These are phyloP conservation scores for Hyaena hyaena DNA, from an alignment of 2,113 vertebrate species.

Conservation along the genomic window DNA sequence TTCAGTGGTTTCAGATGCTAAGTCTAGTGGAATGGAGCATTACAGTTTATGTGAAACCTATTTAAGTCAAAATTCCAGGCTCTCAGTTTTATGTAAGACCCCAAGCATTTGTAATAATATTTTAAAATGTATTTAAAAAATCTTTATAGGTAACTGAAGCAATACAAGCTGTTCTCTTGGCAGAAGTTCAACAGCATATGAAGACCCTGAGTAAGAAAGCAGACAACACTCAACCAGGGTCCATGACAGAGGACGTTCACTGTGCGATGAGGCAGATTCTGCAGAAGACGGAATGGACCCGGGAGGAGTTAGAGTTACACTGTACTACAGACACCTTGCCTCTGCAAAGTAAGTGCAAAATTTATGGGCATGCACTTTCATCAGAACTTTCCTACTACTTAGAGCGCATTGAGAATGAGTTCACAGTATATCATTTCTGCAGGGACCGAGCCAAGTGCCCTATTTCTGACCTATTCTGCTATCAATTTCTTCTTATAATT, in stretches of 20 bases:
- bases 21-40: neutral
- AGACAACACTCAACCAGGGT: conserved; percentile 36
- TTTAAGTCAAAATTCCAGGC: neutral
- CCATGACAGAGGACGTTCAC: conserved; percentile 43
- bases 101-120: neutral
- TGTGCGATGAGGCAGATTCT: neutral
- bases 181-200: conserved; percentile 84
- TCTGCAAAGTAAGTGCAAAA: conserved; percentile 63
- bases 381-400: conserved; percentile 16
- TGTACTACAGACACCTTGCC: neutral
- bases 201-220: conserved; percentile 51
- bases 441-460: conserved; percentile 22
- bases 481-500: conserved; percentile 22
- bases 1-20: neutral
- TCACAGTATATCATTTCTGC: conserved; percentile 57
- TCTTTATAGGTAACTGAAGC: conserved; percentile 83
- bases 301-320: conserved; percentile 48
- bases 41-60: neutral
- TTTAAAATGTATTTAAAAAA: neutral
- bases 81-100: neutral
- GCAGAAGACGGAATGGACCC: neutral
- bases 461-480: neutral
- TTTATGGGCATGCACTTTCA: conserved; percentile 49
- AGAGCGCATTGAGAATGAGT: neutral
- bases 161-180: conserved; percentile 88